These are phyloP conservation scores for Paradisaea rubra DNA, from an alignment of 2,113 vertebrate genomes.

Conservation along the genomic window DNA sequence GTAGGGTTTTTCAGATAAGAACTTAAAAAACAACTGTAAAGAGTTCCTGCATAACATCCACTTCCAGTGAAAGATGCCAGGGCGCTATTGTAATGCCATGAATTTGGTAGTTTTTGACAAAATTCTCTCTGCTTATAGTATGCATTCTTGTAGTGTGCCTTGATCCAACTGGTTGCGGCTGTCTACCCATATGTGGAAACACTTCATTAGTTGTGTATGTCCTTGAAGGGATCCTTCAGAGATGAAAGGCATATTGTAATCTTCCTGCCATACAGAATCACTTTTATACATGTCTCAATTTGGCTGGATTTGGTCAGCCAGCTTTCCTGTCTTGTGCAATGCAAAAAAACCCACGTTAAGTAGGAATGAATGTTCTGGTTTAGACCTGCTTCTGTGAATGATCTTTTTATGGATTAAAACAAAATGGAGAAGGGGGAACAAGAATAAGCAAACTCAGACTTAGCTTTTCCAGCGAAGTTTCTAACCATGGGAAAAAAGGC, in stretches of 20 bases:
- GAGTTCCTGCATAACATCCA: neutral
- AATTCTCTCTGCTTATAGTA: neutral
- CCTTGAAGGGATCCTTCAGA: constrained; percentile 24
- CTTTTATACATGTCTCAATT: neutral
- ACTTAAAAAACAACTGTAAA: constrained; percentile 5
- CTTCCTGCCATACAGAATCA: constrained; percentile 1
- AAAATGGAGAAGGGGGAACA: constrained; percentile 31
- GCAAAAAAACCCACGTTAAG: neutral
- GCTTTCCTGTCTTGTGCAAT: constrained; percentile 6
- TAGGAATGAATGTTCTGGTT: constrained; percentile 27
- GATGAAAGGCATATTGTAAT: constrained; percentile 43
- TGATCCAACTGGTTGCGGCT: neutral
- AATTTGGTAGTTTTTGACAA: constrained; percentile 5
- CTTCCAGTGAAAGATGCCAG: neutral
- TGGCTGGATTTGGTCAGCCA: constrained; percentile 20
- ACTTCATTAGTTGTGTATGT: neutral
- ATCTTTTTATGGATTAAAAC: constrained; percentile 15
- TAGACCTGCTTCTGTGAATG: constrained; percentile 24
- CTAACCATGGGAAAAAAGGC: neutral
- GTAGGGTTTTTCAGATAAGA: constrained; percentile 18
- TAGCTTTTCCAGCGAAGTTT: constrained; percentile 23
- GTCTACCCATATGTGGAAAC: neutral
- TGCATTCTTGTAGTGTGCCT: neutral
- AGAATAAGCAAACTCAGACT: constrained; percentile 47
- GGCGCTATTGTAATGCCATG: neutral